A percentile compares a stretch with the other conserved stretches of the same genome.
These are phyloP conservation scores for Xyrichtys novacula DNA, from an alignment of 2,797 vertebrate species.

Conservation along the genomic window DNA sequence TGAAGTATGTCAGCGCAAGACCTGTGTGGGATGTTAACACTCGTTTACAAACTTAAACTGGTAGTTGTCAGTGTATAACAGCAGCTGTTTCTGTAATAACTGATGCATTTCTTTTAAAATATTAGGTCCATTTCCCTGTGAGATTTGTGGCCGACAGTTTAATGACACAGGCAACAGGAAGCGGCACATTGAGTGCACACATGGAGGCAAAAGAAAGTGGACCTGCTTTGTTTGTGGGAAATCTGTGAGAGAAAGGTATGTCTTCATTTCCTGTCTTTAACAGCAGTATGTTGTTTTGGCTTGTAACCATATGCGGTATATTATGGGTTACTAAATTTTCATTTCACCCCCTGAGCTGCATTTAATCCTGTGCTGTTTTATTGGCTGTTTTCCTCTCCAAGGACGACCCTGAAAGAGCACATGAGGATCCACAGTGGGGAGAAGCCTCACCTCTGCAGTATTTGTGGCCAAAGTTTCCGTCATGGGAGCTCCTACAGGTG, in stretches of 20 bases:
- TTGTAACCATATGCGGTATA: no score
- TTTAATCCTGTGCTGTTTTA: background rate
- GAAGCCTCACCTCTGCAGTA: conserved; percentile 97
- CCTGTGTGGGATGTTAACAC: no score
- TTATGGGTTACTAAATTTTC: no score
- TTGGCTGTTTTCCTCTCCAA: conserved; percentile 52
- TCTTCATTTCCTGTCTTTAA: background rate
- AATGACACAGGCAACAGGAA: conserved; percentile 98
- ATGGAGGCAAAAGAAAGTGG: conserved; percentile 98
- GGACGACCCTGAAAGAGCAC: conserved; percentile 96
- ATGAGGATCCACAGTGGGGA: conserved; percentile 98
- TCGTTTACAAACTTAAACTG: no score
- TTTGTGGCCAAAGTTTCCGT: conserved; percentile 98
- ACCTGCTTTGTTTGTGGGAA: conserved; percentile 97
- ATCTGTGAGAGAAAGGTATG: conserved; percentile 95
- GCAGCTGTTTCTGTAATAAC: background rate
- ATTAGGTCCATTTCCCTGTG: conserved; percentile 96
- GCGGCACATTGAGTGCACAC: conserved; percentile 97
- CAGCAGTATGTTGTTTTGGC: background rate
- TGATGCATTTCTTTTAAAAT: background rate
- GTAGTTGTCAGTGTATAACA: no score
- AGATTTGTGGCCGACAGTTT: conserved; percentile 98
- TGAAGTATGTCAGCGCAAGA: no score
- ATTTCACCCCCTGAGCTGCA: background rate
- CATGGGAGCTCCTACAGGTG: conserved; percentile 99